A percentile compares a stretch with the other conserved stretches of the same genome.
Conservation (phyloP, 2,113 vertebrate species). For the Passer domesticus region DNA sequence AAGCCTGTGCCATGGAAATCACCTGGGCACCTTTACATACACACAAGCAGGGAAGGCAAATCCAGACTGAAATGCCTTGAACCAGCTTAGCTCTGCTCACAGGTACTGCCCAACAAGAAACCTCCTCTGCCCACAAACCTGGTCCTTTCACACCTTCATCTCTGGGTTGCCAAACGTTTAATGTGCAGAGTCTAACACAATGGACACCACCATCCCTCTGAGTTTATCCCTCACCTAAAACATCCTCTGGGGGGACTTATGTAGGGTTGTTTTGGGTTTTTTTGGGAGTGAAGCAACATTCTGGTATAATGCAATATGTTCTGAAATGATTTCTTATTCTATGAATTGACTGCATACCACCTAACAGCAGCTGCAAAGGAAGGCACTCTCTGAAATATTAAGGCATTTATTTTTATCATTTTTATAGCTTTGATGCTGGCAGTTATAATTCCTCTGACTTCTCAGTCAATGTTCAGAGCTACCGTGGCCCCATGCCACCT, state of each 20-base stretch:
- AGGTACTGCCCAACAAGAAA: background rate
- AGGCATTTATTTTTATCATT: background rate
- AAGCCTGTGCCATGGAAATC: conserved; percentile 26
- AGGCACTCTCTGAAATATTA: background rate
- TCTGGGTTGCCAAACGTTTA: background rate
- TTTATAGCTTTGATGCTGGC: background rate
- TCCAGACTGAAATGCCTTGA: background rate
- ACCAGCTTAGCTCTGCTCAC: background rate
- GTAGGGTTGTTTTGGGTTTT: background rate
- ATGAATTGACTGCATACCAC: background rate
- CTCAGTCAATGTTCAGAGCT: background rate
- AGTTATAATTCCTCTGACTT: background rate
- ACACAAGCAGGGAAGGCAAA: background rate
- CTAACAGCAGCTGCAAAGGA: background rate
- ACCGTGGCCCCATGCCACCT: background rate
- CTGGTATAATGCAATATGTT: background rate
- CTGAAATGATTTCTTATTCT: background rate
- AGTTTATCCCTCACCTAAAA: background rate
- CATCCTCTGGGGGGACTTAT: accelerated
- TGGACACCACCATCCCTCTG: background rate
- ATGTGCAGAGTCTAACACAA: background rate
- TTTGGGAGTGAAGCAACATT: background rate
- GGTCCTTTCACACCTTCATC: background rate
- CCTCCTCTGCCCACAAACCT: background rate
- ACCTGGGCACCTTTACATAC: background rate